These are phyloP conservation scores for Carassius gibelio DNA, from an alignment of 2,113 vertebrate species.

Conservation along the genomic window DNA sequence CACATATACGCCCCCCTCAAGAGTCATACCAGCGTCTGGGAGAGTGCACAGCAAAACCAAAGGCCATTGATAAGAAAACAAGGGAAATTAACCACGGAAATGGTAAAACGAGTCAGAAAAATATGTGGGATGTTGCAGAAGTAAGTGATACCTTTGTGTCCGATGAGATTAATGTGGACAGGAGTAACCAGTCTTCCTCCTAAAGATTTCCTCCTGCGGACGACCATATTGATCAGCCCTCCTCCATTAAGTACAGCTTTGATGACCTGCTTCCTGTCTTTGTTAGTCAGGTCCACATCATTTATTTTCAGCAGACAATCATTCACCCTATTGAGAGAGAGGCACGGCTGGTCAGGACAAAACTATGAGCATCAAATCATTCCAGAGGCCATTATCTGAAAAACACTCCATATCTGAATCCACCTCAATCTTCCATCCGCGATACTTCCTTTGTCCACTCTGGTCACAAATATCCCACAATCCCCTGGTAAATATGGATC, in stretches of 20 bases:
- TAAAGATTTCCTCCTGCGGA: constrained; percentile 92
- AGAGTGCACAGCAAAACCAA: constrained; percentile 27
- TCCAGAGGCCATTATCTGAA: constrained; percentile 6
- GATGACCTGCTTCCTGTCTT: constrained; percentile 95
- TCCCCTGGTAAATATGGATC: constrained; percentile 95
- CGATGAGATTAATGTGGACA: constrained; percentile 88
- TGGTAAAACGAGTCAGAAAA: not conserved
- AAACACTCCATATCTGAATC: constrained; percentile 22
- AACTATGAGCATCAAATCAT: constrained; percentile 6
- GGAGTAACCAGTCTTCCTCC: constrained; percentile 90
- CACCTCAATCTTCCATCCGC: constrained; percentile 95
- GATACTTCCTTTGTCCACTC: constrained; percentile 97
- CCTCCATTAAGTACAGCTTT: constrained; percentile 90
- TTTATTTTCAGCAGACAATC: constrained; percentile 97
- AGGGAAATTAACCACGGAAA: not conserved
- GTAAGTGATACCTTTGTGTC: constrained; percentile 86
- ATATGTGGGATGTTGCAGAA: not conserved
- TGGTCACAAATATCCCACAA: constrained; percentile 94
- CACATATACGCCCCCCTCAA: constrained; percentile 90
- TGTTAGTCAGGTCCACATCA: constrained; percentile 92
- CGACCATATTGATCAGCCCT: constrained; percentile 94
- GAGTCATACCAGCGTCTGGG: constrained; percentile 87
- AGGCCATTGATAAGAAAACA: constrained; percentile 10
- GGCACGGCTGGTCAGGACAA: constrained; percentile 17
- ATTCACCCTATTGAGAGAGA: constrained; percentile 83